Percentiles rank a stretch among this genome's conserved stretches.
These are phyloP conservation scores for Therioaphis trifolii DNA, from an alignment of 2,888 invertebrate genomes.

Conservation along the genomic window DNA sequence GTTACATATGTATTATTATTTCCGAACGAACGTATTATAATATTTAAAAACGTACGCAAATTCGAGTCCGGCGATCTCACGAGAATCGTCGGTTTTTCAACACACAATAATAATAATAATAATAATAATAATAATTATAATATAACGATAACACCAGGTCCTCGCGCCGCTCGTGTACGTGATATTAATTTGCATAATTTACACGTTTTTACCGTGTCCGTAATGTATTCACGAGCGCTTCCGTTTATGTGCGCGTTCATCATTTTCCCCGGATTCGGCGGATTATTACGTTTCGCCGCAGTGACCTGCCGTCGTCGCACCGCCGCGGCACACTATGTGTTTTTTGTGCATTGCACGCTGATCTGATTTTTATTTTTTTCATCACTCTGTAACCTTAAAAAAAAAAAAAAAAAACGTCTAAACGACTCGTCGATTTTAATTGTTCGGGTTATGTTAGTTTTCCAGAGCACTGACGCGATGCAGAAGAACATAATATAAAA, in stretches of 20 bases:
- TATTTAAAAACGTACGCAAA: no score
- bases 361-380: no score
- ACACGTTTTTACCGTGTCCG: background rate
- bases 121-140: no score
- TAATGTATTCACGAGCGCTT: constrained; percentile 25
- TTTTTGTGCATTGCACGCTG: no score
- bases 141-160: background rate
- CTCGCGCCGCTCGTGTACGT: constrained; percentile 10
- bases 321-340: background rate
- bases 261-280: constrained; percentile 3
- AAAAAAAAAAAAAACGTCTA: no score
- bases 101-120: no score
- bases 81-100: background rate
- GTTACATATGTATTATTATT: no score
- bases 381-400: no score
- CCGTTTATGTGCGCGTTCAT: constrained; percentile 33
- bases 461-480: background rate
- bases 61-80: background rate
- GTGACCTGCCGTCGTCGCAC: background rate
- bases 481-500: no score
- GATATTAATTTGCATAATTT: constrained; percentile 45
- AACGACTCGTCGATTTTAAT: no score
- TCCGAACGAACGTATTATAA: no score
- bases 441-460: no score
- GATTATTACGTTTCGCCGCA: constrained; percentile 18